phyloP scores from a whole-genome alignment of 2,888 invertebrate species.

The Catocala fraxini region DNA sequence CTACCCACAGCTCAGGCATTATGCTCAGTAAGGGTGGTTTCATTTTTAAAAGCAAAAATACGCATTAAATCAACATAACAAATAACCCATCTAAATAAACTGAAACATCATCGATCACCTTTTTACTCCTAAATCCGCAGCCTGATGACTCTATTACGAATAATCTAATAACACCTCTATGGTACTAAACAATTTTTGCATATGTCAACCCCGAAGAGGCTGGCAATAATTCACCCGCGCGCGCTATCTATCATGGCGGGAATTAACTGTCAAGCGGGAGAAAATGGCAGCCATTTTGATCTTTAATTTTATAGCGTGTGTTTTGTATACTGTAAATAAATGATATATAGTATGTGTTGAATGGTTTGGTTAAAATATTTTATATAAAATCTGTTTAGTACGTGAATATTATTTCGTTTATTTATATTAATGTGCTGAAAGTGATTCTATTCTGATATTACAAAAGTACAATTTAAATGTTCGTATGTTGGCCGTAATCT shows the following conservation, averaged over 20 bases:
- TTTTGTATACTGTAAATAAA: constrained; percentile 12
- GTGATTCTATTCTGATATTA: too few relatives aligned
- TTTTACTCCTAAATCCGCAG: constrained; percentile 42
- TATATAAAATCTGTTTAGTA: too few relatives aligned
- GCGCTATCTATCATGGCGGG: constrained; percentile 83
- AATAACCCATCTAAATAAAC: constrained; percentile 25
- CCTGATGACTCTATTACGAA: constrained; percentile 73
- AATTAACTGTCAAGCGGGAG: constrained; percentile 82
- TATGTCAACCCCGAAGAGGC: constrained; percentile 78
- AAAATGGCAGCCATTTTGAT: constrained; percentile 69
- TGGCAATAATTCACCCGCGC: constrained; percentile 78
- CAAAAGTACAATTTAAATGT: too few relatives aligned
- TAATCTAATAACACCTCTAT: constrained; percentile 77
- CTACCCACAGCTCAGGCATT: not conserved
- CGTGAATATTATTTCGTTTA: too few relatives aligned
- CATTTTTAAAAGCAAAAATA: not conserved
- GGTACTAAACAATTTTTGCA: constrained; percentile 86
- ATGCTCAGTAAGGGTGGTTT: too few relatives aligned
- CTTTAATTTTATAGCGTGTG: constrained; percentile 33
- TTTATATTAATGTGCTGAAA: too few relatives aligned
- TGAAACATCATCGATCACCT: constrained; percentile 44
- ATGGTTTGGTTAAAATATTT: too few relatives aligned
- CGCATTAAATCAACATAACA: constrained; percentile 21
- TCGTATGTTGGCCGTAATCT: too few relatives aligned
- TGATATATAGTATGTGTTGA: not conserved